Evolutionary conservation across 30 jellyfish, hydroid and myxozoan species (phyloP).

Genomic region (Mastigias papua): DNA sequence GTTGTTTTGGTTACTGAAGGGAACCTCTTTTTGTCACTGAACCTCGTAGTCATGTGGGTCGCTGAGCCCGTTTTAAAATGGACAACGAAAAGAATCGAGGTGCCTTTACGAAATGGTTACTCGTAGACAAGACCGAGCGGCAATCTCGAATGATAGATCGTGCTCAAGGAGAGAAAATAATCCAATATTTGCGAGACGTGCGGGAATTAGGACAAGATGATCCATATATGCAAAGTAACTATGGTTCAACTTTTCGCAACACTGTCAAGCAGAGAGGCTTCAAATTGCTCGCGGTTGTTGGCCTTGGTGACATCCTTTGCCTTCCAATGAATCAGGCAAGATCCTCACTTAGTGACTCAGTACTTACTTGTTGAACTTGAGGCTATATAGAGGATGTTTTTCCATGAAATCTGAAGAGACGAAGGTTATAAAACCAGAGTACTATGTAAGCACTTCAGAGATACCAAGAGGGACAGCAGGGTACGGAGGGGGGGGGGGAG

Average conservation of each 20-base stretch:
- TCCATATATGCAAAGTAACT: constrained; percentile 68
- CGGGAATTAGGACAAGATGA: constrained; percentile 87
- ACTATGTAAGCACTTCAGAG: too few relatives aligned
- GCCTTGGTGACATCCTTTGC: constrained; percentile 95
- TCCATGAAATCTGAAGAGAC: too few relatives aligned
- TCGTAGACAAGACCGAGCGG: constrained; percentile 63
- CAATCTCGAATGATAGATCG: constrained; percentile 91
- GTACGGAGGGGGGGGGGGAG: too few relatives aligned
- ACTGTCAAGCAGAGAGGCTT: constrained; percentile 84
- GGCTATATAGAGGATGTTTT: too few relatives aligned
- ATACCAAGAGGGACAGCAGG: too few relatives aligned
- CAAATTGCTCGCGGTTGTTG: constrained; percentile 87
- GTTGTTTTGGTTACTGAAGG: constrained; percentile 14
- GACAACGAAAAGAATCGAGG: constrained; percentile 61
- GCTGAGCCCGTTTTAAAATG: constrained; percentile 45
- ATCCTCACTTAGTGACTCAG: background rate
- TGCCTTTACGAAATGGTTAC: constrained; percentile 85
- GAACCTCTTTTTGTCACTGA: background rate
- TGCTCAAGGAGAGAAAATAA: constrained; percentile 84
- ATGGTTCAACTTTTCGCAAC: constrained; percentile 68
- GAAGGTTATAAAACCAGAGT: too few relatives aligned
- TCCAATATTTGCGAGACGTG: constrained; percentile 64
- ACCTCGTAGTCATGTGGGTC: constrained; percentile 43
- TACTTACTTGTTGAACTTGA: too few relatives aligned
- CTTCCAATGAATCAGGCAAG: constrained; percentile 77